These are phyloP conservation scores for Doryteuthis pealeii DNA, from an alignment of 1,140 invertebrate genomes.

Conservation along the genomic window DNA sequence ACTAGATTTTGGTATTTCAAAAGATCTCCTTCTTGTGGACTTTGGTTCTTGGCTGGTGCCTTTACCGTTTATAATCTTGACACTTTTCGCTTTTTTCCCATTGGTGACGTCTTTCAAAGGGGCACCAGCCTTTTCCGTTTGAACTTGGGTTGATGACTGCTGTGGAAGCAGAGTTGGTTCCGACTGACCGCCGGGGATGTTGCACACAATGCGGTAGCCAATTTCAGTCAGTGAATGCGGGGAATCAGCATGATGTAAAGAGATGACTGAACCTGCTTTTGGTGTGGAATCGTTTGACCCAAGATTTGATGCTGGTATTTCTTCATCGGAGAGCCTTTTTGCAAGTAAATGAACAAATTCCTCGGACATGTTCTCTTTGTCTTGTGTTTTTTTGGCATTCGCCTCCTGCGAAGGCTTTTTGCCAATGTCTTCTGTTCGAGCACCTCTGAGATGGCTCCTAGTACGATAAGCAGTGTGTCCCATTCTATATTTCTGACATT, in stretches of 20 bases:
- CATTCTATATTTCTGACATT: conserved; percentile 49
- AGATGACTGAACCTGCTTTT: conserved; percentile 20
- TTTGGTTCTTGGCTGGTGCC: conserved; percentile 21
- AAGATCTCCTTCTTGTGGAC: conserved; percentile 14
- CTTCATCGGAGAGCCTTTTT: conserved; percentile 46
- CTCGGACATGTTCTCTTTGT: conserved; percentile 49
- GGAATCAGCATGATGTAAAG: conserved; percentile 35
- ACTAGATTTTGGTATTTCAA: neutral
- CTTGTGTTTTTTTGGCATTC: conserved; percentile 26
- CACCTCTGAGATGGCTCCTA: conserved; percentile 45
- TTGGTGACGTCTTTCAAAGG: conserved; percentile 40
- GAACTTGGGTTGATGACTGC: neutral
- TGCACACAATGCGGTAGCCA: conserved; percentile 40
- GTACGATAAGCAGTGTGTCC: conserved; percentile 47
- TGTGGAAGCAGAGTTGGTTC: neutral
- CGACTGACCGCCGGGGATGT: neutral
- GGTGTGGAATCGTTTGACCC: conserved; percentile 28
- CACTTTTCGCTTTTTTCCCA: neutral
- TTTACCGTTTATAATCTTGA: conserved; percentile 15
- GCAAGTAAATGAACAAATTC: conserved; percentile 48
- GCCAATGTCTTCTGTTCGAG: conserved; percentile 24
- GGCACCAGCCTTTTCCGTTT: conserved; percentile 12
- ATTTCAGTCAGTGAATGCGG: conserved; percentile 43
- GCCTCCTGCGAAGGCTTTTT: conserved; percentile 11
- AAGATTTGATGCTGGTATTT: conserved; percentile 34